Conservation (phyloP, 2,113 vertebrate species). For the Hippocampus barbouri region DNA sequence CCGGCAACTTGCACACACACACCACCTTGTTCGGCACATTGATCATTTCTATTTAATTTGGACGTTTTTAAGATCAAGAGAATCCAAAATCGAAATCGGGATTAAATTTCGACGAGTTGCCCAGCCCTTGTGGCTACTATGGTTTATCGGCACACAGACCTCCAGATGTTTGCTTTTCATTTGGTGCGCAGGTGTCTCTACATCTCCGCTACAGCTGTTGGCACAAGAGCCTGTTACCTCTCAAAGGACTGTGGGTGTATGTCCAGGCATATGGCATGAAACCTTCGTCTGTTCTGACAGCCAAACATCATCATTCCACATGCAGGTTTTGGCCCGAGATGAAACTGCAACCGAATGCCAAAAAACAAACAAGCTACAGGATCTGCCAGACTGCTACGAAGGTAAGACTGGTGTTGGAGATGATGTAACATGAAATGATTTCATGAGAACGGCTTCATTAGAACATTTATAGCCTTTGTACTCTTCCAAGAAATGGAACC, state of each 20-base stretch:
- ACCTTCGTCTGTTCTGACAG: constrained; percentile 71
- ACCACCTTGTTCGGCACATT: too few species aligned
- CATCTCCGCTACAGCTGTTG: constrained; percentile 70
- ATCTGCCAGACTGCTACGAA: constrained; percentile 57
- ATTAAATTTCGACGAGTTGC: too few species aligned
- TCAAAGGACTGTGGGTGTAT: constrained; percentile 68
- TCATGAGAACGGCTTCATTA: constrained; percentile 50
- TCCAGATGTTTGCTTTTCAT: constrained; percentile 74
- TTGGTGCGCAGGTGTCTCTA: constrained; percentile 74
- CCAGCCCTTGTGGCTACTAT: constrained; percentile 32
- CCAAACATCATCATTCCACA: constrained; percentile 67
- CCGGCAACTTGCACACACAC: too few species aligned
- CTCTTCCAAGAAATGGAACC: constrained; percentile 57
- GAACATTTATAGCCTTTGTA: constrained; percentile 56
- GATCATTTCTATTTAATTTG: too few species aligned
- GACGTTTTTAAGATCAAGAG: too few species aligned
- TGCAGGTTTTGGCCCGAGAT: constrained; percentile 65
- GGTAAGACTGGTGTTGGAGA: constrained; percentile 29
- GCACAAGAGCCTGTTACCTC: constrained; percentile 52
- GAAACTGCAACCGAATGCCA: constrained; percentile 51
- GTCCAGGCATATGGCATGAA: constrained; percentile 66
- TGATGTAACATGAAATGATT: constrained; percentile 41
- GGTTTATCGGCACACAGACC: constrained; percentile 48
- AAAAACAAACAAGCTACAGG: constrained; percentile 61
- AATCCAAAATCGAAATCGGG: too few species aligned